phyloP scores from a whole-genome alignment of 2,113 vertebrate species.

The Macquaria australasica region DNA sequence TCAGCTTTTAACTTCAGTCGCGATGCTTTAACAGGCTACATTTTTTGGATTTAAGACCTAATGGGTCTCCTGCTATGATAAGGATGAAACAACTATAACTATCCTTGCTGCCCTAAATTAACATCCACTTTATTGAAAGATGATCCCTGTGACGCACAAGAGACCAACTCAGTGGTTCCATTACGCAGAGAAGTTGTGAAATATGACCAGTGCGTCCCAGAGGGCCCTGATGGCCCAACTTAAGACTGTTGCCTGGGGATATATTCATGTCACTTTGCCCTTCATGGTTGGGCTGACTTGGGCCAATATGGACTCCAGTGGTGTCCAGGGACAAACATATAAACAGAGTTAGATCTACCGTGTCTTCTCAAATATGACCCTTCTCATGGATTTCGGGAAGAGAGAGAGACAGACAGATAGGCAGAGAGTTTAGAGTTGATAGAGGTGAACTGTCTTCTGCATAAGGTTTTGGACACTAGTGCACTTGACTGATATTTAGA shows the following conservation, averaged over 20 bases:
- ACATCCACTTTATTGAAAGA: conserved; percentile 33
- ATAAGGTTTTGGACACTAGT: background rate
- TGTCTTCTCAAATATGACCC: conserved; percentile 55
- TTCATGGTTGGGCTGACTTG: conserved; percentile 41
- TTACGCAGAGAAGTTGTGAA: conserved; percentile 80
- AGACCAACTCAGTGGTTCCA: conserved; percentile 73
- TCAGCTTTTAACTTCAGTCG: background rate
- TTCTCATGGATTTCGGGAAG: conserved; percentile 60
- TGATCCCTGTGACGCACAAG: conserved; percentile 74
- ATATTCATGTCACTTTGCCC: conserved; percentile 63
- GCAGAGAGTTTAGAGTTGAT: background rate
- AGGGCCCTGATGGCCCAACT: conserved; percentile 45
- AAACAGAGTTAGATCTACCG: conserved; percentile 20
- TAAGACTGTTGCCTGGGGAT: conserved; percentile 45
- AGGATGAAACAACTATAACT: conserved; percentile 30
- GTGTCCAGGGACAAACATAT: conserved; percentile 60
- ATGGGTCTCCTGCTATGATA: conserved; percentile 8
- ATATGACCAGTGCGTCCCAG: conserved; percentile 72
- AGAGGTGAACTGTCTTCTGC: background rate
- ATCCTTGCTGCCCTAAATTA: conserved; percentile 30
- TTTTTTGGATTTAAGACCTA: conserved; percentile 1
- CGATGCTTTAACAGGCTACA: background rate
- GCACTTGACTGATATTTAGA: too few species aligned
- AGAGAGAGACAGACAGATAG: background rate
- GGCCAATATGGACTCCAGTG: conserved; percentile 41